phyloP scores from a whole-genome alignment of 1,140 invertebrate species.

The Calephelis nemesis region DNA sequence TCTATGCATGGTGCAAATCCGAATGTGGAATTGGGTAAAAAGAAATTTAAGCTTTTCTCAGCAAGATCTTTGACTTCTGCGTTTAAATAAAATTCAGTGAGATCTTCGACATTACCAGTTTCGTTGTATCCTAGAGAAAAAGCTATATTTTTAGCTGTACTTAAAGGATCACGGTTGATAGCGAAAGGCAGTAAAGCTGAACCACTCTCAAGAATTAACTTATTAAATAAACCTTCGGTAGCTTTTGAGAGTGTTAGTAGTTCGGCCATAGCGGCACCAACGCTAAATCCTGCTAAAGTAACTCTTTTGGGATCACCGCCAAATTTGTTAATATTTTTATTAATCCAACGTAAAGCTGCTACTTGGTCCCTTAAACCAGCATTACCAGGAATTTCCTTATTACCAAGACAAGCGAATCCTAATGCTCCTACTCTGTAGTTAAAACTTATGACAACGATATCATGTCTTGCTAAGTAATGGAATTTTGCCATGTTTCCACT shows the following conservation, averaged over 20 bases:
- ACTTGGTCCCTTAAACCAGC: slow-evolving; percentile 82
- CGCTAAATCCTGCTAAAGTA: slow-evolving; percentile 82
- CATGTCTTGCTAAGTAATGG: slow-evolving; percentile 53
- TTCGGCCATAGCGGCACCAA: slow-evolving; percentile 70
- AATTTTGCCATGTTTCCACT: slow-evolving; percentile 60
- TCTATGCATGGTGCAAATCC: slow-evolving; percentile 68
- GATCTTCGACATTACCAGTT: slow-evolving; percentile 50
- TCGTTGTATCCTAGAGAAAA: slow-evolving; percentile 56
- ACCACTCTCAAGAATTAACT: slow-evolving; percentile 68
- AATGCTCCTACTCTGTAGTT: slow-evolving; percentile 68
- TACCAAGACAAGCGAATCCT: slow-evolving; percentile 81
- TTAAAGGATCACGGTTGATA: slow-evolving; percentile 61
- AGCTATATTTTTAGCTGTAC: slow-evolving; percentile 61
- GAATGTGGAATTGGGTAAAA: slow-evolving; percentile 65
- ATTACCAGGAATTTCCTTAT: slow-evolving; percentile 81
- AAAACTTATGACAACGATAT: slow-evolving; percentile 57
- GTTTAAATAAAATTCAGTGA: slow-evolving; percentile 64
- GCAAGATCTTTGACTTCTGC: slow-evolving; percentile 39
- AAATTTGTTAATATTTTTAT: slow-evolving; percentile 81
- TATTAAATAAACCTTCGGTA: slow-evolving; percentile 56
- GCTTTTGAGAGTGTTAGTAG: slow-evolving; percentile 52
- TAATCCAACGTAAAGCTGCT: slow-evolving; percentile 77
- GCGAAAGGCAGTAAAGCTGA: slow-evolving; percentile 61
- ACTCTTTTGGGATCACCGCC: slow-evolving; percentile 83
- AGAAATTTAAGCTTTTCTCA: slow-evolving; percentile 58